Evolutionary conservation across 2,113 vertebrate species (phyloP).

Genomic region (Antechinus flavipes): DNA sequence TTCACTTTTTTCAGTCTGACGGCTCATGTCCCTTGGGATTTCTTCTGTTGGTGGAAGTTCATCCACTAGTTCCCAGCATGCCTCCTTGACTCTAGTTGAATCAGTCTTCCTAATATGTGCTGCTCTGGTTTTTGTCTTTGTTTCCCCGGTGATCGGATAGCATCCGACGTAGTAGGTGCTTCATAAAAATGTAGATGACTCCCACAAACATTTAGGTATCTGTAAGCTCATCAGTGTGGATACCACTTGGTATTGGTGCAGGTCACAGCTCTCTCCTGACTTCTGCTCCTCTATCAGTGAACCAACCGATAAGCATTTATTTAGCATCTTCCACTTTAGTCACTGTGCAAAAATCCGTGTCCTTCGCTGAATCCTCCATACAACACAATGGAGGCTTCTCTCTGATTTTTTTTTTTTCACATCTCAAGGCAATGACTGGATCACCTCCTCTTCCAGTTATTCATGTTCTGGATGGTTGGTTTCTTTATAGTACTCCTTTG

Average conservation of each 20-base stretch:
- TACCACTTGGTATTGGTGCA: not conserved
- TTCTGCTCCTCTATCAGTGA: not conserved
- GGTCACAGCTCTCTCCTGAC: not conserved
- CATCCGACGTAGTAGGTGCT: not conserved
- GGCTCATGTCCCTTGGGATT: no score
- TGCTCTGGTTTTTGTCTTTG: not conserved
- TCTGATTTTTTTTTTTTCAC: not conserved
- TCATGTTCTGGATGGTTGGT: not conserved
- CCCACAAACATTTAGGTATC: not conserved
- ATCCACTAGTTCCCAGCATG: no score
- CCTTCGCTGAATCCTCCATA: no score
- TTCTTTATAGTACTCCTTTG: not conserved
- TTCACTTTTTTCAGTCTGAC: not conserved
- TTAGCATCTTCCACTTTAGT: no score
- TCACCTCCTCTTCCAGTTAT: not conserved
- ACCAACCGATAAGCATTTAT: no score
- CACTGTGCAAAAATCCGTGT: no score
- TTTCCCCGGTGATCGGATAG: not conserved
- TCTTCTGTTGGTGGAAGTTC: not conserved
- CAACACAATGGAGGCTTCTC: not conserved
- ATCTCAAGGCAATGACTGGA: not conserved
- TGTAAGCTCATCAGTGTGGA: not conserved
- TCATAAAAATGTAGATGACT: not conserved
- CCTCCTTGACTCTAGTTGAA: not conserved
- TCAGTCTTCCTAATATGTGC: not conserved